A percentile compares a stretch with the other conserved stretches of the same genome.
Evolutionary conservation across 2,113 vertebrate genomes (phyloP).

Genomic region (Colinus virginianus): DNA sequence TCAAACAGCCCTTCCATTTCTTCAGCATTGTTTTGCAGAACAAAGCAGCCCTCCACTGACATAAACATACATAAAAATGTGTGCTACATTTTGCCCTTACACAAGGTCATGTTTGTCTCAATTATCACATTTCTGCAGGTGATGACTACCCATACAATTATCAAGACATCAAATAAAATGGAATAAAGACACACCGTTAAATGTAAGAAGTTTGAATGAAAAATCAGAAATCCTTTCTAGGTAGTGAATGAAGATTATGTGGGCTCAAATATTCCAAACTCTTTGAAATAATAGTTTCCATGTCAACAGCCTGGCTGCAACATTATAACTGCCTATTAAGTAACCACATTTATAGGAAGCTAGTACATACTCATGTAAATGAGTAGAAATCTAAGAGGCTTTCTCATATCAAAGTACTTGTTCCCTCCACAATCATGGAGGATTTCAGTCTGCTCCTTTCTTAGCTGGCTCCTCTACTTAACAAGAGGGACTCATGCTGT

Average conservation of each 20-base stretch:
- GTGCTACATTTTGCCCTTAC: neutral
- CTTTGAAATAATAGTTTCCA: neutral
- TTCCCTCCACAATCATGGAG: rapidly evolving
- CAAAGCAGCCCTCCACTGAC: neutral
- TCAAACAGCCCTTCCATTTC: neutral
- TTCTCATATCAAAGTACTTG: neutral
- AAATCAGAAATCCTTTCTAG: neutral
- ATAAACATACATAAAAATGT: neutral
- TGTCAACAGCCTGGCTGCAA: neutral
- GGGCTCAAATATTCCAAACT: neutral
- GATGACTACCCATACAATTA: neutral
- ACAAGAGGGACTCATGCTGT: neutral
- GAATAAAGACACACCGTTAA: neutral
- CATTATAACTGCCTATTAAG: neutral
- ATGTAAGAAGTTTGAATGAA: neutral
- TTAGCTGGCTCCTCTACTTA: neutral
- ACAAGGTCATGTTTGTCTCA: neutral
- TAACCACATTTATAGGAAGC: neutral
- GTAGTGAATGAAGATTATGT: neutral
- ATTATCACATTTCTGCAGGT: neutral
- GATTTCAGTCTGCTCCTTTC: neutral
- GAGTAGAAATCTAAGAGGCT: neutral
- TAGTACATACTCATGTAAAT: neutral
- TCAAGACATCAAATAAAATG: neutral
- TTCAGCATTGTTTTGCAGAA: neutral